Evolutionary conservation across 2,113 vertebrate genomes (phyloP).

Genomic region (Morone saxatilis): DNA sequence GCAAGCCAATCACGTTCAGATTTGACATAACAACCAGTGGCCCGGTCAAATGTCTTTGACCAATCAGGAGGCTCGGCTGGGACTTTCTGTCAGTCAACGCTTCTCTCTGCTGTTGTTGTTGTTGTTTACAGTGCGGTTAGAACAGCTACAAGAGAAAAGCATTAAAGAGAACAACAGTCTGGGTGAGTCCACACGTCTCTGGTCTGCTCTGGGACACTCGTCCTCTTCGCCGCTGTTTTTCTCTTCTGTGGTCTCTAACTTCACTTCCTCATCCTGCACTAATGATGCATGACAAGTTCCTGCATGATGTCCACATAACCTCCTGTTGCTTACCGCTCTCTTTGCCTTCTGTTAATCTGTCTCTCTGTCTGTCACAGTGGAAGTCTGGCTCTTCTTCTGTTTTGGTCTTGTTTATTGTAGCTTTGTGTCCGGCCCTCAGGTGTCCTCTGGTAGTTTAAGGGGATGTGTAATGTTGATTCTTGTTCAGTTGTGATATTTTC

Average conservation of each 20-base stretch:
- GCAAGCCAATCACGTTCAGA: slow-evolving; percentile 18
- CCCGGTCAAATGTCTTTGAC: background rate
- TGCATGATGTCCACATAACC: slow-evolving; percentile 56
- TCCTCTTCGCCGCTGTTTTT: slow-evolving; percentile 12
- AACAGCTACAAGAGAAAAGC: slow-evolving; percentile 98
- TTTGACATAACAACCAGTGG: background rate
- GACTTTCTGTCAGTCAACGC: slow-evolving; percentile 38
- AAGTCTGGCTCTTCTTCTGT: slow-evolving; percentile 39
- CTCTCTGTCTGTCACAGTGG: slow-evolving; percentile 37
- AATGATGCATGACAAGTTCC: slow-evolving; percentile 64
- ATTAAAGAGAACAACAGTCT: slow-evolving; percentile 97
- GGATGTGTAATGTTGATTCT: background rate
- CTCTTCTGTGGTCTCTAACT: slow-evolving; percentile 17
- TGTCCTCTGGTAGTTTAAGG: background rate
- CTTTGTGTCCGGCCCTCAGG: background rate
- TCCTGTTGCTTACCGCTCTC: slow-evolving; percentile 41
- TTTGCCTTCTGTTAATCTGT: slow-evolving; percentile 33
- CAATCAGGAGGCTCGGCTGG: slow-evolving; percentile 2
- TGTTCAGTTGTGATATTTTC: background rate
- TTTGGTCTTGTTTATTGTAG: slow-evolving; percentile 6
- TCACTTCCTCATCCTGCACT: slow-evolving; percentile 51
- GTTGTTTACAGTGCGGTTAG: slow-evolving; percentile 97
- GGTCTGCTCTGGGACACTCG: slow-evolving; percentile 25
- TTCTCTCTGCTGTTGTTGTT: slow-evolving; percentile 68
- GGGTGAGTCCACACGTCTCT: slow-evolving; percentile 88